Base-by-base conservation (phyloP, 2,888 invertebrate species). In the Tromatobia lineatoria region DNA sequence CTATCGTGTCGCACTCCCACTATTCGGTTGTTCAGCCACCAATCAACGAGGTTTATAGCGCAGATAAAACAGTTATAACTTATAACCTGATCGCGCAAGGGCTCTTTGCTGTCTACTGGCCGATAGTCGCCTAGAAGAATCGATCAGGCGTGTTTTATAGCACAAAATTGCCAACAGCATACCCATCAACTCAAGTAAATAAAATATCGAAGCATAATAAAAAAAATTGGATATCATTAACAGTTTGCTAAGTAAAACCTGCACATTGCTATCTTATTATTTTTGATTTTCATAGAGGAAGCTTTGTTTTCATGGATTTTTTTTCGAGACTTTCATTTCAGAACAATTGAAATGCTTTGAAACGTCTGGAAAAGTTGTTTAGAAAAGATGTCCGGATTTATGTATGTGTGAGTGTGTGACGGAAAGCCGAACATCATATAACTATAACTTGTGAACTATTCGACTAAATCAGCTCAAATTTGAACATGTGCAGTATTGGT, bases 131-230 rank as follows among this genome's bases (percentile, higher is more conserved):
- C 61, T 61, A 18, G 61, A 2, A n/a, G 34, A 34, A 29, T 61
- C 61, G 61, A 34, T 61, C 61, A 8, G 61, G 61, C 61, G 61
- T 61, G 61, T 20, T 20, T 57, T 57, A 25, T 13, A 11, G 23
- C 23, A 7, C 57, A 13, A 57, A 10, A 57, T 57, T 57, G 20
- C 57, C 23, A 10, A 23, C 2, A 57, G 4, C 8, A 57, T 10
- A 25, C 11, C 25, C 13, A 57, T 57, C 20, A 57, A 50, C 18
- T 0, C 25, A 20, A 10, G 52, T 11, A 54, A 54, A 54, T 20
- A 54, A n/a, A 20, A 52, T 0, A 52, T 20, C 50, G 7, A 15
- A 50, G 50, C 18, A 50, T 3, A 15, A 18, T n/a, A 50, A 18
- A 50, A 15, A 18, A 0, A 6, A 52, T 52, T 6, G 2, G 18